These are phyloP conservation scores for Triplophysa tibetana DNA, from an alignment of 2,113 vertebrate genomes.

Conservation along the genomic window DNA sequence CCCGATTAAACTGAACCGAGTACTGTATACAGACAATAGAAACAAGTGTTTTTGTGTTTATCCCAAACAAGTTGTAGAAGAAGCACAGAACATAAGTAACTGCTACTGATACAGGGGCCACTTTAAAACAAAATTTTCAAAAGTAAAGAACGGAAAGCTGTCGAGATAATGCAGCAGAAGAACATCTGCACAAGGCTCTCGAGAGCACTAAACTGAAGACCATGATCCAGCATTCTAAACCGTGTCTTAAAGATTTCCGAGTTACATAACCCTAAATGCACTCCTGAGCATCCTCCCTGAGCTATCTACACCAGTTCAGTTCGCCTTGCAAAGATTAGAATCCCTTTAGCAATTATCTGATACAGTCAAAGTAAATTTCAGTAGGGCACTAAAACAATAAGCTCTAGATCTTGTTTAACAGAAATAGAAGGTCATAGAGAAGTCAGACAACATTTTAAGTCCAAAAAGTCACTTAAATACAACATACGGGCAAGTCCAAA, in stretches of 20 bases:
- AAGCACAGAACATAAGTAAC: background rate
- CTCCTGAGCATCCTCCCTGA: constrained; percentile 1
- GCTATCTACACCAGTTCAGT: background rate
- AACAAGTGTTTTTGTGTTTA: background rate
- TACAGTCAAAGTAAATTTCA: background rate
- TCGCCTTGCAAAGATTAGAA: constrained; percentile 25
- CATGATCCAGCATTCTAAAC: background rate
- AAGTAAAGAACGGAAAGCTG: background rate
- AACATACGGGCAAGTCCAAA: background rate
- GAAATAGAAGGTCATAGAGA: background rate
- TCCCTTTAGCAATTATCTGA: constrained; percentile 11
- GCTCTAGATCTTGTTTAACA: background rate
- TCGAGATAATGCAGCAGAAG: background rate
- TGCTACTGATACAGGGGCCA: background rate
- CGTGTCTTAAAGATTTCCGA: background rate
- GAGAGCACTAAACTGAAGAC: constrained; percentile 11
- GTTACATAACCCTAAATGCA: background rate
- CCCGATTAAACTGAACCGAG: background rate
- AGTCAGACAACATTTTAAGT: background rate
- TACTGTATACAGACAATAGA: background rate
- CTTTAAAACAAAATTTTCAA: background rate
- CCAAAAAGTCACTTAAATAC: constrained; percentile 7
- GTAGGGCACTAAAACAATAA: background rate
- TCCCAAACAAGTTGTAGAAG: background rate
- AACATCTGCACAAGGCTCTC: constrained; percentile 2